Evolutionary conservation across 2,797 vertebrate genomes (phyloP).

Genomic region (Tragopan temminckii): DNA sequence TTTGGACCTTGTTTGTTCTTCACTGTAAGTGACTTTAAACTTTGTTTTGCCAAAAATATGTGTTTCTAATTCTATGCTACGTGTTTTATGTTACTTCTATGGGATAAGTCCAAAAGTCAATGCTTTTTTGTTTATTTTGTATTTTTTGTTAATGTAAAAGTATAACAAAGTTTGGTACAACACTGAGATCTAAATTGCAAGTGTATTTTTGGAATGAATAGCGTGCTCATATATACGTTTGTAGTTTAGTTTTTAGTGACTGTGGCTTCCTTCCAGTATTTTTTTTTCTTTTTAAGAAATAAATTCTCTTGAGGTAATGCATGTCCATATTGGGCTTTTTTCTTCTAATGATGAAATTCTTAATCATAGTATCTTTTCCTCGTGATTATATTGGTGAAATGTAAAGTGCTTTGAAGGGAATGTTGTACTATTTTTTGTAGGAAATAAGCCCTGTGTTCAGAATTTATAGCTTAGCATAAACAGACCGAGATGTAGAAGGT

Average conservation of each 20-base stretch:
- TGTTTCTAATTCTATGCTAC: background rate
- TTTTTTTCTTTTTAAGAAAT: background rate
- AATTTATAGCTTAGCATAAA: background rate
- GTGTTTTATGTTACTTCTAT: background rate
- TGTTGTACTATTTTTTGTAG: background rate
- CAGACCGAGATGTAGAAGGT: background rate
- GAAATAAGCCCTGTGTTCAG: background rate
- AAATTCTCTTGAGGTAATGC: background rate
- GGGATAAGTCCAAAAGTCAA: background rate
- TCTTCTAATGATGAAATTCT: background rate
- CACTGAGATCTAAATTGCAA: background rate
- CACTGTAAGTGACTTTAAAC: slow-evolving; percentile 57
- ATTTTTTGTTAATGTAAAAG: background rate
- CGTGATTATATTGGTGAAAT: background rate
- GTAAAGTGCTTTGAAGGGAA: background rate
- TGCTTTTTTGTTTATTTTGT: background rate
- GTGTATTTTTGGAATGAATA: background rate
- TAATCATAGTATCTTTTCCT: background rate
- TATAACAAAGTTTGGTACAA: background rate
- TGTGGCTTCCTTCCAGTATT: background rate
- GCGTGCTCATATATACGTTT: background rate
- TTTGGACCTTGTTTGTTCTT: slow-evolving; percentile 53
- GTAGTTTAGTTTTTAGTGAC: background rate
- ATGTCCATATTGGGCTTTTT: background rate
- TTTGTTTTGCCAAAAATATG: background rate